Conservation (phyloP, 1,140 invertebrate genomes). For the Leguminivora glycinivorella region DNA sequence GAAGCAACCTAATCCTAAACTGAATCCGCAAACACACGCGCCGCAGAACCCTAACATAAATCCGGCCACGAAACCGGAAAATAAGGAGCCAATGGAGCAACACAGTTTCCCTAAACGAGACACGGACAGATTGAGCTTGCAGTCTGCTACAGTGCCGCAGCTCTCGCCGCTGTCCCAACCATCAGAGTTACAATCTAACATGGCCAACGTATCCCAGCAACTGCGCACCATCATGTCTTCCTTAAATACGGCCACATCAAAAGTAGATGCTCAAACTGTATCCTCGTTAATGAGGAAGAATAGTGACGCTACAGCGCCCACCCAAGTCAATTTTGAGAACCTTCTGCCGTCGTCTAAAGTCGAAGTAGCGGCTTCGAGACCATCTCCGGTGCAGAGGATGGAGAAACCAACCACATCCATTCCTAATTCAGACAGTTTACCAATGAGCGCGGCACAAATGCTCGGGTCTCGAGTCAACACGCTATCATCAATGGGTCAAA, state of each 20-base stretch:
- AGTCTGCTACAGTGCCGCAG: conserved; percentile 81
- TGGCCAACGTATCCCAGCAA: conserved; percentile 85
- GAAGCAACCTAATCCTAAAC: conserved; percentile 57
- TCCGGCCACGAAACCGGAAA: conserved; percentile 52
- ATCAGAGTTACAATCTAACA: conserved; percentile 84
- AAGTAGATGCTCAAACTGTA: conserved; percentile 64
- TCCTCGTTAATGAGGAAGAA: conserved; percentile 65
- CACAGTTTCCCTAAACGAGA: conserved; percentile 54
- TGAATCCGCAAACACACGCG: conserved; percentile 31
- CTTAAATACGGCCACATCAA: conserved; percentile 72
- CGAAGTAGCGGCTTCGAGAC: conserved; percentile 64
- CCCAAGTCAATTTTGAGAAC: conserved; percentile 78
- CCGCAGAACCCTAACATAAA: conserved; percentile 49
- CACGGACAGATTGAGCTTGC: conserved; percentile 58
- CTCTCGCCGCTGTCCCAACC: conserved; percentile 85
- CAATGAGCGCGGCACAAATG: conserved; percentile 64
- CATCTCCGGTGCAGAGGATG: conserved; percentile 67
- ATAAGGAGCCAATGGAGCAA: conserved; percentile 59
- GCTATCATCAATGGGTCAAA: conserved; percentile 63
- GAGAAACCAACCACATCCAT: conserved; percentile 57
- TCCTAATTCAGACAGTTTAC: conserved; percentile 52
- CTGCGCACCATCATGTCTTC: conserved; percentile 82
- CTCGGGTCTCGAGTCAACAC: conserved; percentile 67
- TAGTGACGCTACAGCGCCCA: conserved; percentile 67
- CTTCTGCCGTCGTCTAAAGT: conserved; percentile 76